A percentile compares a stretch with the other conserved stretches of the same genome.
phyloP scores from a whole-genome alignment of 2,888 invertebrate genomes.

The Gastrophysa polygoni region DNA sequence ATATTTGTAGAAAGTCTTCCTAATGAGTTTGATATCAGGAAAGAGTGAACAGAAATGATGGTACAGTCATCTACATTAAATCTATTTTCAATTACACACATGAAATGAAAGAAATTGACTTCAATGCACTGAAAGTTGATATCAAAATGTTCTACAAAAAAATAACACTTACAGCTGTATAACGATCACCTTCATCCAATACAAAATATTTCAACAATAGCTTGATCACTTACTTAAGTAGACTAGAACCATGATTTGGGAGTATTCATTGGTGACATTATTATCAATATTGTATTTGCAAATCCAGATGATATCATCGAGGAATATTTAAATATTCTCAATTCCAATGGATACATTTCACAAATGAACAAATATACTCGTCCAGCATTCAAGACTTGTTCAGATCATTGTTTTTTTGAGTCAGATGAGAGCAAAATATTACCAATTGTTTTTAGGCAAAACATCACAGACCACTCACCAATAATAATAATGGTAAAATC shows the following conservation, averaged over 20 bases:
- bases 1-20: constrained; percentile 4
- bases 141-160: neutral
- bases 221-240: constrained; percentile 1
- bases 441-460: constrained; percentile 9
- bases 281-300: neutral
- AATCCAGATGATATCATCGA: constrained; percentile 8
- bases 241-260: constrained; percentile 6
- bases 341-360: constrained; percentile 5
- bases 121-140: too few relatives aligned
- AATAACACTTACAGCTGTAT: neutral
- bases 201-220: constrained; percentile 6
- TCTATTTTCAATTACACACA: too few relatives aligned
- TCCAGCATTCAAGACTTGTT: constrained; percentile 6
- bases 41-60: neutral
- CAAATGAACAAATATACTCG: constrained; percentile 11
- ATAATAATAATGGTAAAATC: constrained; percentile 11
- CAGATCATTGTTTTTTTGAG: constrained; percentile 5
- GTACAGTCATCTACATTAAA: neutral
- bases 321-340: constrained; percentile 7
- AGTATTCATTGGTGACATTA: constrained; percentile 4
- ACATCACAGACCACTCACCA: constrained; percentile 10
- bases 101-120: too few relatives aligned
- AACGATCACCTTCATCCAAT: constrained; percentile 1
- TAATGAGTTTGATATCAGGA: neutral
- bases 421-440: constrained; percentile 2